Evolutionary conservation across 2,113 vertebrate species (phyloP).

Genomic region (Sylvicapra grimmia): DNA sequence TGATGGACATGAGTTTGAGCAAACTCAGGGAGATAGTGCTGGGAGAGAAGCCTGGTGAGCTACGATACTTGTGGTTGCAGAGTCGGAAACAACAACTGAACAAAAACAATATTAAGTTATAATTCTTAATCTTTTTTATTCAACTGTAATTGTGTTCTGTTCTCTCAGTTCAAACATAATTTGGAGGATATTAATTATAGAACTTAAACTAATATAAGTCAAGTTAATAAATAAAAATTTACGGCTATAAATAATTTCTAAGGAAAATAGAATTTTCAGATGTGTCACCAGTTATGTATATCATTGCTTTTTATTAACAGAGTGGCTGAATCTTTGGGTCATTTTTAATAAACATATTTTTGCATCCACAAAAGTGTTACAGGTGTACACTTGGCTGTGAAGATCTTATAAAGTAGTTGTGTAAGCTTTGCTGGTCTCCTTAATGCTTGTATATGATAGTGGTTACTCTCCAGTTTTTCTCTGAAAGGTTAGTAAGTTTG

Average conservation of each 20-base stretch:
- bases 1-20: neutral
- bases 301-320: neutral
- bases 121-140: neutral
- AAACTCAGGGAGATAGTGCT: neutral
- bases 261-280: neutral
- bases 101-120: neutral
- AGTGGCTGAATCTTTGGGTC: neutral
- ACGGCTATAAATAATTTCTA: neutral
- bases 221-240: neutral
- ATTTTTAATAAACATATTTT: conserved; percentile 3
- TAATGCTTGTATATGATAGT: neutral
- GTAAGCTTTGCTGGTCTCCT: neutral
- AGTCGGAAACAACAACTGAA: neutral
- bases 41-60: neutral
- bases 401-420: neutral
- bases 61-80: neutral
- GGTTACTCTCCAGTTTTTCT: neutral
- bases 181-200: neutral
- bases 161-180: neutral
- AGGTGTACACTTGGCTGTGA: neutral
- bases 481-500: neutral
- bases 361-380: neutral
- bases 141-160: neutral
- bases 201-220: neutral
- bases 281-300: neutral